These are phyloP conservation scores for Zaprionus ornatus DNA, from an alignment of 1,140 invertebrate species.

Conservation along the genomic window DNA sequence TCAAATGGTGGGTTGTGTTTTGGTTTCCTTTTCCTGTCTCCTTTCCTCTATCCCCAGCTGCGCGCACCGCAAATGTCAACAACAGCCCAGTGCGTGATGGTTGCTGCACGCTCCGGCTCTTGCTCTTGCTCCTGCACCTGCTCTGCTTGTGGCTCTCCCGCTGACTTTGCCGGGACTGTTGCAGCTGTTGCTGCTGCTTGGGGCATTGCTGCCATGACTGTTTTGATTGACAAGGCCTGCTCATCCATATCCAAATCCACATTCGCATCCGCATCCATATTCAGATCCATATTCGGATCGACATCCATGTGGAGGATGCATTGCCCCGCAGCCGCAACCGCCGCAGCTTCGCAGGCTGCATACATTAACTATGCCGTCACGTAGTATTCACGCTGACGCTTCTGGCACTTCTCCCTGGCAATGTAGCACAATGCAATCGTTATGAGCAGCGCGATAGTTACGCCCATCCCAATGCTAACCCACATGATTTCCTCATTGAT, in stretches of 20 bases:
- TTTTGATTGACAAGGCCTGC: slow-evolving; percentile 21
- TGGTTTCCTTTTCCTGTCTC: neutral
- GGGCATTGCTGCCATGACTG: slow-evolving; percentile 4
- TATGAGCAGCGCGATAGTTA: slow-evolving; percentile 91
- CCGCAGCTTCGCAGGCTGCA: slow-evolving; percentile 53
- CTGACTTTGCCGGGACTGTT: neutral
- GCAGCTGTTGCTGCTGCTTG: neutral
- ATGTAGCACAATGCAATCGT: slow-evolving; percentile 92
- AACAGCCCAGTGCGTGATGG: slow-evolving; percentile 62
- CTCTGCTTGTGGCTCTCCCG: neutral
- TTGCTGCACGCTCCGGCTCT: slow-evolving; percentile 33
- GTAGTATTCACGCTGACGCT: slow-evolving; percentile 88
- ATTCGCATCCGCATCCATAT: slow-evolving; percentile 15
- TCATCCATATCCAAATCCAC: slow-evolving; percentile 3
- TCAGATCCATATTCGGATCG: neutral
- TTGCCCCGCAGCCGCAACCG: slow-evolving; percentile 13
- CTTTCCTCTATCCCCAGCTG: slow-evolving; percentile 59
- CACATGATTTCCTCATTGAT: slow-evolving; percentile 94
- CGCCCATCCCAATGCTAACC: slow-evolving; percentile 93
- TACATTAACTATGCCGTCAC: slow-evolving; percentile 87
- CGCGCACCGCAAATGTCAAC: slow-evolving; percentile 65
- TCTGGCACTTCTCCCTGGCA: slow-evolving; percentile 90
- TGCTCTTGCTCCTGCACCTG: neutral
- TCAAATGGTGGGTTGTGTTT: slow-evolving; percentile 50
- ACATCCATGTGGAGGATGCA: slow-evolving; percentile 42